phyloP scores from a whole-genome alignment of 64 coral and sea anemone species.

The Pocillopora damicornis region DNA sequence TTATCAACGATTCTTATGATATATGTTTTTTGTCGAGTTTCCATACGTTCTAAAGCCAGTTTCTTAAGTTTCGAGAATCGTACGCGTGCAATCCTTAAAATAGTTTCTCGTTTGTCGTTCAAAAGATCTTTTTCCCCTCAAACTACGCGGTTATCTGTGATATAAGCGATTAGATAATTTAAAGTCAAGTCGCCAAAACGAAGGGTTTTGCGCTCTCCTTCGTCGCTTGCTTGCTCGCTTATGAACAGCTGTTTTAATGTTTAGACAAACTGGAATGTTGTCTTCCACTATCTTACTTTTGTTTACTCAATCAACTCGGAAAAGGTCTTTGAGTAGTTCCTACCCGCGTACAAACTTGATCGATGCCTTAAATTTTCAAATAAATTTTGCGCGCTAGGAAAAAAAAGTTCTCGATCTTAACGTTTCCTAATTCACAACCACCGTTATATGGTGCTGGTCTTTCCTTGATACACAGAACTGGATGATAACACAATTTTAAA shows the following conservation, averaged over 20 bases:
- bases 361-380: neutral
- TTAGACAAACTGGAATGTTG: slow-evolving; percentile 46
- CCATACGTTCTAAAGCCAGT: neutral
- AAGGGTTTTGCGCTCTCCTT: neutral
- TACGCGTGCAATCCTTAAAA: neutral
- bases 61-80: neutral
- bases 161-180: neutral
- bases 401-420: neutral
- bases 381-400: neutral
- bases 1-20: neutral
- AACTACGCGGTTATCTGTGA: neutral
- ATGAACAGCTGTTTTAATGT: slow-evolving; percentile 28
- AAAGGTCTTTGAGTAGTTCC: neutral
- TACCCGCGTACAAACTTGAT: slow-evolving; percentile 6
- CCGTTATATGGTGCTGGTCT: neutral
- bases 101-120: neutral
- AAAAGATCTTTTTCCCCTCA: neutral
- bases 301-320: slow-evolving; percentile 18
- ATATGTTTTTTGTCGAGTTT: neutral
- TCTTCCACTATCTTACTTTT: slow-evolving; percentile 14
- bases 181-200: neutral
- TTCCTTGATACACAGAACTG: neutral
- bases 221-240: neutral
- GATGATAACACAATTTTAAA: neutral
- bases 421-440: neutral